phyloP scores from a whole-genome alignment of 2,797 vertebrate genomes.

The Sciurus carolinensis region DNA sequence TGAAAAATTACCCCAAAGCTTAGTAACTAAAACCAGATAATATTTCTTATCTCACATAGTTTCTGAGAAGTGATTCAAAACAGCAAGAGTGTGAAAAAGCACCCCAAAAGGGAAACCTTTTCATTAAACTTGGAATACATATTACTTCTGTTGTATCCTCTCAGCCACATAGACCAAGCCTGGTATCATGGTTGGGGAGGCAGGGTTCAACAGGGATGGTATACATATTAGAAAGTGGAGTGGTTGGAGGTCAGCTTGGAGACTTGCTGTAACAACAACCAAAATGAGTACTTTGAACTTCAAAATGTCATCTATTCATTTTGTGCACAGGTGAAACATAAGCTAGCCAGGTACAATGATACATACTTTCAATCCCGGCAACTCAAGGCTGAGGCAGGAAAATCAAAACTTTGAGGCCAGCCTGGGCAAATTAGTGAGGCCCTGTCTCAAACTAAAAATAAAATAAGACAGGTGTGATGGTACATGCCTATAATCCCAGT shows the following conservation, averaged over 20 bases:
- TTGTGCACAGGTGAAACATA: neutral
- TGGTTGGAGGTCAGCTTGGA: neutral
- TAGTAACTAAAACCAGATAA: neutral
- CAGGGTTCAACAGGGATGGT: neutral
- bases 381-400: too few species aligned
- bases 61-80: neutral
- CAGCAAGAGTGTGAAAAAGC: neutral
- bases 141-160: neutral
- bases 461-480: too few species aligned
- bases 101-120: neutral
- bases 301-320: neutral
- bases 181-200: rapidly evolving
- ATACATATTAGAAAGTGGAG: neutral
- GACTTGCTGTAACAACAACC: neutral
- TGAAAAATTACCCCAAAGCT: neutral
- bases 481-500: too few species aligned
- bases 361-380: too few species aligned
- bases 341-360: too few species aligned
- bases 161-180: neutral
- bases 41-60: neutral
- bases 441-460: too few species aligned
- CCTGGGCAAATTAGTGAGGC: too few species aligned
- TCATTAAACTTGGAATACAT: neutral
- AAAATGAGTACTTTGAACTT: neutral
- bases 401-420: too few species aligned